These are phyloP conservation scores for Anorthoa munda DNA, from an alignment of 2,888 invertebrate species.

Conservation along the genomic window DNA sequence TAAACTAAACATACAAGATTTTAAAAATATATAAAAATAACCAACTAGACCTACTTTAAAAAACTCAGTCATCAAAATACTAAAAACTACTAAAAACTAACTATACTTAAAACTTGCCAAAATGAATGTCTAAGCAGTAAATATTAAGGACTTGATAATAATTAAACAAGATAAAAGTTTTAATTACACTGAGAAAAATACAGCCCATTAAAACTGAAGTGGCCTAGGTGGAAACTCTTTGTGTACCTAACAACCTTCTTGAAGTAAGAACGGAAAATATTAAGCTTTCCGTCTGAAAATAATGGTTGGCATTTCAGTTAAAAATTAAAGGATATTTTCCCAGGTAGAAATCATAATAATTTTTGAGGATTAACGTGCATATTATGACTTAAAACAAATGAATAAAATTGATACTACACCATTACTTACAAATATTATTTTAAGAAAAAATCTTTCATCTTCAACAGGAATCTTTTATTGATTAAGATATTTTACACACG, in stretches of 20 bases:
- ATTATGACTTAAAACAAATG: slow-evolving; percentile 4
- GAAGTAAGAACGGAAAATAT: slow-evolving; percentile 3
- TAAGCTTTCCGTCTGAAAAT: background rate
- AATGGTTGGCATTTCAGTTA: background rate
- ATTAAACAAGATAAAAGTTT: slow-evolving; percentile 37
- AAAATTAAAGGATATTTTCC: slow-evolving; percentile 31
- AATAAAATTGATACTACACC: background rate
- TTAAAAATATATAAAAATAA: no score
- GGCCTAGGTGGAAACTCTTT: slow-evolving; percentile 1
- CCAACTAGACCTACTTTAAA: no score
- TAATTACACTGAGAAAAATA: slow-evolving; percentile 31
- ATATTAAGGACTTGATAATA: slow-evolving; percentile 9
- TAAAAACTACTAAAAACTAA: no score
- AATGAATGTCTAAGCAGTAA: slow-evolving; percentile 20
- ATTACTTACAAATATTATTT: slow-evolving; percentile 8
- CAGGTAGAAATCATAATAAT: slow-evolving; percentile 22
- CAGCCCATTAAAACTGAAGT: slow-evolving; percentile 4
- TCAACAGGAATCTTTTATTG: background rate
- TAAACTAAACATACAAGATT: no score
- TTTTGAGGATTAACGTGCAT: slow-evolving; percentile 16
- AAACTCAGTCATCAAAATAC: background rate
- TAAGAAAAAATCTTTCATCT: background rate
- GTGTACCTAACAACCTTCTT: background rate
- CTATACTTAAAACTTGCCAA: no score
- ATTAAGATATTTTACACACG: no score